phyloP scores from a whole-genome alignment of 92 coral and sea anemone genomes.

The Montipora capitata region DNA sequence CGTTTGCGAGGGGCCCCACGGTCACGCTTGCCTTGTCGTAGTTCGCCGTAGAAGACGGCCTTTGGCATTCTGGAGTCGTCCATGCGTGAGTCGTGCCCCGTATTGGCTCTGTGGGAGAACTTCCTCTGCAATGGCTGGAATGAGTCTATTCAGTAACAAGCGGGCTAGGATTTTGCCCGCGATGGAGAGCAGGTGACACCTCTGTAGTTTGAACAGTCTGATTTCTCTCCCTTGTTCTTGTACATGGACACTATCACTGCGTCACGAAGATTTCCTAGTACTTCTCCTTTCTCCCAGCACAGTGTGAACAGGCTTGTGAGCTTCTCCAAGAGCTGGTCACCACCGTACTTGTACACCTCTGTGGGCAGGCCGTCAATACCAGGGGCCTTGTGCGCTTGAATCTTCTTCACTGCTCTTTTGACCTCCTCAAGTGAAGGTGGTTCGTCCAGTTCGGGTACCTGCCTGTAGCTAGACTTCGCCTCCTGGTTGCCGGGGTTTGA shows the following conservation, averaged over 20 bases:
- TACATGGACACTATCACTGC: slow-evolving; percentile 38
- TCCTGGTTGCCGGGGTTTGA: slow-evolving; percentile 18
- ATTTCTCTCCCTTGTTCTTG: slow-evolving; percentile 36
- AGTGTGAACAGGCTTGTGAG: no score
- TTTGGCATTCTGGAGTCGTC: slow-evolving; percentile 43
- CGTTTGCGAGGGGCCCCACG: slow-evolving; percentile 27
- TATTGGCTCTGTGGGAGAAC: slow-evolving; percentile 30
- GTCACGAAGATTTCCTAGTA: slow-evolving; percentile 39
- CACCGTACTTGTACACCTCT: slow-evolving; percentile 13
- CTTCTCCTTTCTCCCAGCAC: neutral
- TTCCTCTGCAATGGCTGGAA: slow-evolving; percentile 1
- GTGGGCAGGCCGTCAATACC: slow-evolving; percentile 19
- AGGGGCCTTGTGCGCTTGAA: no score
- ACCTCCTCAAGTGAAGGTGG: neutral
- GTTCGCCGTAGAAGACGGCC: slow-evolving; percentile 32
- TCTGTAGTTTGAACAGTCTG: slow-evolving; percentile 11
- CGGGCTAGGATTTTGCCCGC: slow-evolving; percentile 30
- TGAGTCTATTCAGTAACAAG: slow-evolving; percentile 10
- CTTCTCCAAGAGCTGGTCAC: slow-evolving; percentile 24
- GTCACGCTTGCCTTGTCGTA: slow-evolving; percentile 21
- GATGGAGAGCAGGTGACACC: slow-evolving; percentile 44
- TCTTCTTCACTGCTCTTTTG: no score
- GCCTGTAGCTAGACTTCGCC: slow-evolving; percentile 11
- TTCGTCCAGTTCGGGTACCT: neutral
- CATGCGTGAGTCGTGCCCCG: slow-evolving; percentile 41